Evolutionary conservation across 2,797 vertebrate species (phyloP), one percentile per base, ranked within the genome.

Genomic region (Enoplosus armatus): DNA sequence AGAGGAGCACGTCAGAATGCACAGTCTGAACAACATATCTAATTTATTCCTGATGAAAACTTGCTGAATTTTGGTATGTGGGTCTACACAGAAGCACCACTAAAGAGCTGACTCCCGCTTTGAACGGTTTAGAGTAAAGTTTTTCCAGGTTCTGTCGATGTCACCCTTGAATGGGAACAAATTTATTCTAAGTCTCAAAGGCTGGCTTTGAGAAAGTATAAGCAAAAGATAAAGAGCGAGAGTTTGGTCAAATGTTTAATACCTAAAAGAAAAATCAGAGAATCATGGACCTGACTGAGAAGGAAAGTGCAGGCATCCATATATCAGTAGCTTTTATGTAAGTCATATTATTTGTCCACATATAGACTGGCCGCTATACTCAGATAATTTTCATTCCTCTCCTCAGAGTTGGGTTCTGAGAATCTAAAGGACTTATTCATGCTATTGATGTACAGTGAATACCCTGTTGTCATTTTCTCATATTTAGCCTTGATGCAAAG

Each of bases 21-120:
- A 66, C 64, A 64, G 43, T 59, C 31, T 48, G 41, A 80, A 80
- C 72, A 76, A 58, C 62, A 70, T 22, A 71, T 77, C 37, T 73
- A 41, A 83, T 87, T 79, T 71, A 75, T 75, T 69, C 41, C 16
- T 75, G 43, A 79, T 85, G 39, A 79, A 85, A 81, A 63, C n/a
- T n/a, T 33, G 3, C 31, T 11, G n/a, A 16, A 31, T 61, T 16
- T 80, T 29, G 29, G 15, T 72, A 15, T 70, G 61, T 50, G 51
- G 50, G 41, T 71, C 35, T 31, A 9, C 18, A 59, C 12, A 59
- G 71, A 77, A 47, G 39, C 50, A 29, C 45, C 48, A 8, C 27
- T 45, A 47, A 59, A 4, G 22, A 72, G 51, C 43, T 15, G 35
- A 61, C 31, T 74, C 31, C 65, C 26, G 66, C 62, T 84, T 56